Evolutionary conservation across 2,888 invertebrate species (phyloP).

Genomic region (Apotomis turbidana): DNA sequence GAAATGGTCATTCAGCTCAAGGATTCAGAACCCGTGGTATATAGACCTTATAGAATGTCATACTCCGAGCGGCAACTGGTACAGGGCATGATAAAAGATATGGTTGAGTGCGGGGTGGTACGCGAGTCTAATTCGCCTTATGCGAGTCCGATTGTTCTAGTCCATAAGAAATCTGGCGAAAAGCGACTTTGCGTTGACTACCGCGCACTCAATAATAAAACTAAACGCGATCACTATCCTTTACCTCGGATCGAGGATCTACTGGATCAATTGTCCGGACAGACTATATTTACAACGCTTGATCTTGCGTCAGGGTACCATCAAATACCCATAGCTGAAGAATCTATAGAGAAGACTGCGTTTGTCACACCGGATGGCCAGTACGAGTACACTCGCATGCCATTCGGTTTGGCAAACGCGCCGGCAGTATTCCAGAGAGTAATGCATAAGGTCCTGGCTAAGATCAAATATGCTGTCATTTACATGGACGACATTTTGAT

Average conservation of each 20-base stretch:
- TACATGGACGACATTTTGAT: conserved; percentile 16
- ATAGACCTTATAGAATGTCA: background rate
- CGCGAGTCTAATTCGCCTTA: background rate
- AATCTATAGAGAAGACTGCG: conserved; percentile 12
- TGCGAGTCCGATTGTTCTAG: background rate
- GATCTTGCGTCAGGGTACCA: conserved; percentile 12
- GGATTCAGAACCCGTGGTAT: no score
- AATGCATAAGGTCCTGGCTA: background rate
- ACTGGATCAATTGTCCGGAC: background rate
- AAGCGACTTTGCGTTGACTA: conserved; percentile 36
- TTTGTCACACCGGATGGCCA: conserved; percentile 27
- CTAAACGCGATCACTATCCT: conserved; percentile 9
- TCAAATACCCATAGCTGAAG: conserved; percentile 21
- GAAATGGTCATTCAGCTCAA: background rate
- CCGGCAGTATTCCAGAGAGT: background rate
- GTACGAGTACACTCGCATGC: conserved; percentile 19
- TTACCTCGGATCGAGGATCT: conserved; percentile 18
- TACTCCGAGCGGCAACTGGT: background rate
- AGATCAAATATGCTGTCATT: background rate
- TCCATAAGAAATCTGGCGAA: background rate
- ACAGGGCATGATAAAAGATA: background rate
- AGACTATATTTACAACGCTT: background rate
- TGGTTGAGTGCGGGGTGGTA: conserved; percentile 1
- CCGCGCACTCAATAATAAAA: conserved; percentile 4
- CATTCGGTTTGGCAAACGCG: conserved; percentile 21